Conservation (phyloP, 2,888 invertebrate genomes). For the Drosophila suboccidentalis region DNA sequence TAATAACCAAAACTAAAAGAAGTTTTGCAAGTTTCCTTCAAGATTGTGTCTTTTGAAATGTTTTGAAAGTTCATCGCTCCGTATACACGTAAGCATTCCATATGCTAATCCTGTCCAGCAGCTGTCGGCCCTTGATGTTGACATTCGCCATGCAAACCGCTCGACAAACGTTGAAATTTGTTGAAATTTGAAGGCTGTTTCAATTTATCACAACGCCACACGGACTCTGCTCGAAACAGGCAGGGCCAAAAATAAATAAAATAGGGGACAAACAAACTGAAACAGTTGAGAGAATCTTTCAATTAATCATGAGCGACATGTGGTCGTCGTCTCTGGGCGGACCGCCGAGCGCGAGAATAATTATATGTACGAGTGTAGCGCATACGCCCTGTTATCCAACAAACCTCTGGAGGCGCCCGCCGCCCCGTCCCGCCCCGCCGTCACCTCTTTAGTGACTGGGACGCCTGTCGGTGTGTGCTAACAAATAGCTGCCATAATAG, state of each 20-base stretch:
- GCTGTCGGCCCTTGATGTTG: constrained; percentile 40
- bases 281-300: constrained; percentile 73
- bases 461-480: constrained; percentile 45
- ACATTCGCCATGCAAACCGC: constrained; percentile 51
- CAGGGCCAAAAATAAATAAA: constrained; percentile 34
- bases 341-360: constrained; percentile 77
- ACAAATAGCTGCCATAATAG: constrained; percentile 77
- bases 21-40: background rate
- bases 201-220: constrained; percentile 70
- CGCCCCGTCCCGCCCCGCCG: background rate
- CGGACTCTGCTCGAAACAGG: constrained; percentile 14
- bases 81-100: constrained; percentile 2
- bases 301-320: constrained; percentile 79
- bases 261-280: constrained; percentile 43
- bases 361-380: constrained; percentile 63
- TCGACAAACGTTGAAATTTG: constrained; percentile 56
- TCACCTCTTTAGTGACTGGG: background rate
- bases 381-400: constrained; percentile 61
- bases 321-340: constrained; percentile 63
- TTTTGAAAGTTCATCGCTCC: constrained; percentile 36
- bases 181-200: constrained; percentile 58
- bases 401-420: constrained; percentile 17
- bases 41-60: constrained; percentile 24
- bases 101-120: constrained; percentile 52
- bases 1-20: background rate